Base-by-base conservation (phyloP, 1,140 invertebrate species). In the Eupeodes corollae region DNA sequence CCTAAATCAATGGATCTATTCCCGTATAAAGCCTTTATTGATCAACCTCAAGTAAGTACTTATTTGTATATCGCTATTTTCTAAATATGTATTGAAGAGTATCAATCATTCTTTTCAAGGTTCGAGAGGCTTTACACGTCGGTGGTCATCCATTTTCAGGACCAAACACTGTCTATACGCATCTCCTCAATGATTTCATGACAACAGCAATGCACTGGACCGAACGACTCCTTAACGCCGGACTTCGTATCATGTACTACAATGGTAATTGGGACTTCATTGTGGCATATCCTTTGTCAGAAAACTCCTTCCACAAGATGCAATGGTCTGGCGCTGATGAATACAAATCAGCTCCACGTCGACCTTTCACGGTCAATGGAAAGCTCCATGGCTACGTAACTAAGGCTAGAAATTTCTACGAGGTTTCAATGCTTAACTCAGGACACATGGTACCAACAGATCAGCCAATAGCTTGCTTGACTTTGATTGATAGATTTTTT, bases 221-320 rank as follows among this genome's bases (percentile, higher is more conserved):
- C 1, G 73, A 78, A 45, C 76, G 80, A 48, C 58, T 92, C 2
- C 38, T 73, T 12, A 68, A 72, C 34, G 42, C 18, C 30, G 48
- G 49, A 6, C 15, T 52, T 12, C 14, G 44, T 3, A 42, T 46
- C 30, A 39, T 52, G 32, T 46, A 44, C 56, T 89, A 82, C 64
- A 89, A 82, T 60, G 88, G 88, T 8, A 86, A 91, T 61, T 68
- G 91, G 44, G 88, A 93, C 65, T 82, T 92, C 34, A 88, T 91
- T 44, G 81, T 88, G 6, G 81, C 86, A 0, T 87, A 88, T 57
- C 81, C 86, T 12, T 68, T 86, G 8, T 88, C 86, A 0, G 77
- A 78, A 50, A 78, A 77, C 46, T 44, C 35, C 15, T 37, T 37
- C 40, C 40, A 42, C 14, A 16, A 42, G 13, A 18, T 42, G 40